Percentiles rank a stretch among this genome's conserved stretches.
These are phyloP conservation scores for Hydractinia symbiolongicarpus DNA, from an alignment of 30 jellyfish, hydroid and myxozoan genomes.

Conservation along the genomic window DNA sequence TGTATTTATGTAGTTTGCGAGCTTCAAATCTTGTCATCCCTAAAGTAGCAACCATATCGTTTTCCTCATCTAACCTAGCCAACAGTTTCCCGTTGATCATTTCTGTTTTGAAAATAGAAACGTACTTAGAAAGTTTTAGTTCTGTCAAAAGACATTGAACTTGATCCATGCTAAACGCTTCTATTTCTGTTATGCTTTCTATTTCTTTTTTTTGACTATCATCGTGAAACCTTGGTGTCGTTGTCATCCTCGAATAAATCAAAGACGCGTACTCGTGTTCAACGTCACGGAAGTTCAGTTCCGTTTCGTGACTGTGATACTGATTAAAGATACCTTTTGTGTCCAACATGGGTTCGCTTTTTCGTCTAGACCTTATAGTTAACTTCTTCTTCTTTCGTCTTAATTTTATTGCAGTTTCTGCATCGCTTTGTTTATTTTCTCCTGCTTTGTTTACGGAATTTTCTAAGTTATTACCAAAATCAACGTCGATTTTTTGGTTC, in stretches of 20 bases:
- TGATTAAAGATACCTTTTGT: too few species aligned
- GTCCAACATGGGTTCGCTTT: too few species aligned
- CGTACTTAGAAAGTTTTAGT: background rate
- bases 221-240: background rate
- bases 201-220: background rate
- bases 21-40: background rate
- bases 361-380: too few species aligned
- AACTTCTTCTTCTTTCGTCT: too few species aligned
- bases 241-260: background rate
- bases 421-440: too few species aligned
- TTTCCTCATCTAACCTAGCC: background rate
- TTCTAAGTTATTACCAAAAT: too few species aligned
- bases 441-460: too few species aligned
- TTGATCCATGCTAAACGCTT: background rate
- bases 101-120: background rate
- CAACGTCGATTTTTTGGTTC: too few species aligned
- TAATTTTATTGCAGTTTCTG: too few species aligned
- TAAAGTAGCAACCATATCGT: background rate
- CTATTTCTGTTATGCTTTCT: background rate
- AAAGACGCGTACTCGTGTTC: background rate
- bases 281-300: background rate
- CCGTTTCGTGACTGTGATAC: too few species aligned
- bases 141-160: background rate
- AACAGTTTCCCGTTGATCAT: background rate
- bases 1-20: background rate